Conservation (phyloP, 2,888 invertebrate genomes). For the Athalia rosae region DNA sequence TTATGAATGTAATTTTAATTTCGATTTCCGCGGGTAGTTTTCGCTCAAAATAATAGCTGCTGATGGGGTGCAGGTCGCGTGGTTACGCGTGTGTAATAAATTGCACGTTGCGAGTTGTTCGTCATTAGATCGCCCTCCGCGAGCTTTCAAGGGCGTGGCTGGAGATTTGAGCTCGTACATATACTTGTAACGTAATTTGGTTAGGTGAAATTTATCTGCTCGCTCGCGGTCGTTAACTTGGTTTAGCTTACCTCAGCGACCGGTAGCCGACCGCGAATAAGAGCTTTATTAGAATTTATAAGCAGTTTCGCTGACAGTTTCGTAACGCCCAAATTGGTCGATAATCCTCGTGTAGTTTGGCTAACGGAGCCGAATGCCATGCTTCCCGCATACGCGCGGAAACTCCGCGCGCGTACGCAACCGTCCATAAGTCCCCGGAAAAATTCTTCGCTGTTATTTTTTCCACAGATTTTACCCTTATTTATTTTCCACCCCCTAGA, state of each 20-base stretch:
- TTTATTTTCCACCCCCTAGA: conserved; percentile 64
- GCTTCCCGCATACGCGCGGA: conserved; percentile 47
- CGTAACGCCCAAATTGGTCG: conserved; percentile 69
- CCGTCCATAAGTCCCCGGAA: no score
- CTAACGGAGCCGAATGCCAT: no score
- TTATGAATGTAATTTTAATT: no score
- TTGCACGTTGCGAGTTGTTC: no score
- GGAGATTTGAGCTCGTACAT: conserved; percentile 62
- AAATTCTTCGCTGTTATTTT: not conserved
- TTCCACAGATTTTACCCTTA: conserved; percentile 57
- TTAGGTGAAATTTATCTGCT: conserved; percentile 72
- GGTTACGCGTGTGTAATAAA: no score
- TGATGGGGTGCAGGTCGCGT: no score
- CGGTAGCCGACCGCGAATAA: conserved; percentile 46
- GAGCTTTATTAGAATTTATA: conserved; percentile 72
- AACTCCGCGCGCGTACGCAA: no score
- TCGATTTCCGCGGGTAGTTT: no score
- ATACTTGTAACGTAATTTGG: conserved; percentile 69
- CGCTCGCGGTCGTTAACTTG: conserved; percentile 52
- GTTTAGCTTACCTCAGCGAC: conserved; percentile 48
- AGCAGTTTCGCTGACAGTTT: conserved; percentile 68
- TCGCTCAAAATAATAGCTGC: no score
- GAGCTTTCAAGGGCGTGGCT: conserved; percentile 66
- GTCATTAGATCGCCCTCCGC: conserved; percentile 42
- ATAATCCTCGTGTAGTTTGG: conserved; percentile 48